Evolutionary conservation across 2,888 invertebrate species (phyloP), one percentile per base, ranked within the genome.

Genomic region (Anagyrus pseudococci): DNA sequence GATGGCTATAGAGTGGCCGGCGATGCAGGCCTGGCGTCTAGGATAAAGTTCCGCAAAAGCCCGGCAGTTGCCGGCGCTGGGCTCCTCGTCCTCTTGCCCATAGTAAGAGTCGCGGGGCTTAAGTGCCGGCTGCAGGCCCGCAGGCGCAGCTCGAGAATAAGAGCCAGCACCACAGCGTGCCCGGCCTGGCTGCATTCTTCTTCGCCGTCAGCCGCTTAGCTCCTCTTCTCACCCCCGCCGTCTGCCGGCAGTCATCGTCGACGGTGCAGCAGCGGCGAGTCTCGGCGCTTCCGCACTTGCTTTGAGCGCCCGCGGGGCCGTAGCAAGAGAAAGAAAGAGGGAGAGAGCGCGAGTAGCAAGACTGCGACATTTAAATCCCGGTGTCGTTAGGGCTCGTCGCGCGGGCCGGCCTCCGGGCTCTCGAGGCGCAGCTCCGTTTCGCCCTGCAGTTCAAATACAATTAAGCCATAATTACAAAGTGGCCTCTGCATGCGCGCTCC

Each of bases 341-440:
- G 47, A 22, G 33, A 10, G 20, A 19, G 23, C 13, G 33, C 46
- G 15, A 22, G 15, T 17, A n/a, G 43, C 29, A 55, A 60, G 60
- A 67, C n/a, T 53, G 58, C 67, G 61, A 65, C 71, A 70, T 69
- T 72, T 71, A 71, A 72, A 71, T 68, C 71, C 68, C 69, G 58
- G 68, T 67, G 64, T 69, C 67, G 67, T 70, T 70, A 66, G 70
- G 66, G 62, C 60, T 59, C 52, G 58, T 52, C 29, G 10, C 41
- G 37, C 13, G 47, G 20, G 44, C 23, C 2, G 23, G 22, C 22
- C 17, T 29, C 4, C 44, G 41, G 40, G 20, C 40, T 17, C 50
- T 46, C 26, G 58, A 58, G 52, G 33, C 15, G 13, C 20, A 46
- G 54, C 61, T 58, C 49, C 58, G 59, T 57, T 66, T 66, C 61